Evolutionary conservation across 2,888 invertebrate genomes (phyloP), one percentile per base, ranked within the genome.

Genomic region (Phalera bucephala): DNA sequence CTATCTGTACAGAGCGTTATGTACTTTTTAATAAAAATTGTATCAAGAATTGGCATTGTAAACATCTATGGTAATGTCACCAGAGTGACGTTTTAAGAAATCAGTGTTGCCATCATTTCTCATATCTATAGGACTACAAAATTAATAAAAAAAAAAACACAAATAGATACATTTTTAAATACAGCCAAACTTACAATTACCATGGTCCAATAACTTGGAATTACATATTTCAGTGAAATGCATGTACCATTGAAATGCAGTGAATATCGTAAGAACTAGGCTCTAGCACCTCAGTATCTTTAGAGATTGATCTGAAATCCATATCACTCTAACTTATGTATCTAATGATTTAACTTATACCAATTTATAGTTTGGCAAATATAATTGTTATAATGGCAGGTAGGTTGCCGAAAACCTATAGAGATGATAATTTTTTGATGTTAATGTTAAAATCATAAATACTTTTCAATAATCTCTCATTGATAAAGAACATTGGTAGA

Each of bases 231-330:
- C 17, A 36, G 34, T 30, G 39, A 55, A 58, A 55, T 59, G 53
- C 52, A 51, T 43, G 17, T 29, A 10, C 31, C 28, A 40, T 51
- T 35, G 37, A 69, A 70, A 72, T 67, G 64, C 69, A 49, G 51
- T 7, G 31, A 50, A 52, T 40, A 35, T 37, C 40, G 45, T 45
- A 51, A 61, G 43, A 55, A 37, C 42, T 61, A 60, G 37, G 31
- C 40, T 62, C 64, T 77, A 85, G 83, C 85, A 83, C 80, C 83
- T 71, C 59, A 50, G 64, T 63, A 64, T 70, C 51, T 59, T 62
- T 64, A 46, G 70, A 76, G 70, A 79, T 77, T 75, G 65, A 67
- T 54, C 43, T 48, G 51, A 64, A 63, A 67, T 71, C 57, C 65
- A 71, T 79, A 74, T 52, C 52, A 67, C 64, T 58, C 65, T 67